A percentile compares a stretch with the other conserved stretches of the same genome.
These are phyloP conservation scores for Calcarius lapponicus DNA, from an alignment of 2,797 vertebrate species.

Conservation along the genomic window DNA sequence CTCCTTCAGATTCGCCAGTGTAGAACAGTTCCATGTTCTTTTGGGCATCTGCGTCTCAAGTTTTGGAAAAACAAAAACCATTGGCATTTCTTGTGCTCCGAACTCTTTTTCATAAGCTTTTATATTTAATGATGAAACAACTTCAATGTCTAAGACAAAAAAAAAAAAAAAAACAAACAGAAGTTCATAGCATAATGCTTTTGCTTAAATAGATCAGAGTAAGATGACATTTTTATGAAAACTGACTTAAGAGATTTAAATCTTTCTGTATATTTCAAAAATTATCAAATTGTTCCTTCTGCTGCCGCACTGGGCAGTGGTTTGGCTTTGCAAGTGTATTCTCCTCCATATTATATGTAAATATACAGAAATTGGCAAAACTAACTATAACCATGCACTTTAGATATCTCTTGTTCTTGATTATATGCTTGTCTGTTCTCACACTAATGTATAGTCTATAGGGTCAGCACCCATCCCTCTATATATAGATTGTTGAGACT, in stretches of 20 bases:
- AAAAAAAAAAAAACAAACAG: background rate
- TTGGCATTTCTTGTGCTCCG: background rate
- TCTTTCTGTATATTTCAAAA: background rate
- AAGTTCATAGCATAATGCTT: background rate
- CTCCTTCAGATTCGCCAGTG: background rate
- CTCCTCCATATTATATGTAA: background rate
- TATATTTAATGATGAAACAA: background rate
- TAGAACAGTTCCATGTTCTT: background rate
- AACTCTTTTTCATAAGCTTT: background rate
- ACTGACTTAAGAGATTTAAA: background rate
- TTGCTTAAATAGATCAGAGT: background rate
- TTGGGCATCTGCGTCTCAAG: background rate
- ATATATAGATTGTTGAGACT: background rate
- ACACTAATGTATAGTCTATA: background rate
- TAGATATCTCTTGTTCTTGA: background rate
- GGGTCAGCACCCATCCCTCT: background rate
- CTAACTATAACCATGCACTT: background rate
- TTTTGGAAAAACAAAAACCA: background rate
- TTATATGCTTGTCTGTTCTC: background rate
- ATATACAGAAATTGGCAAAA: background rate
- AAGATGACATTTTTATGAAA: background rate
- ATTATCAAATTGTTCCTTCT: background rate
- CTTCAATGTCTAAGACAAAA: background rate
- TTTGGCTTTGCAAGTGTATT: background rate
- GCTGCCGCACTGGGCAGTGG: background rate